Conservation (phyloP, 2,113 vertebrate genomes). For the Paedocypris sp. region DNA sequence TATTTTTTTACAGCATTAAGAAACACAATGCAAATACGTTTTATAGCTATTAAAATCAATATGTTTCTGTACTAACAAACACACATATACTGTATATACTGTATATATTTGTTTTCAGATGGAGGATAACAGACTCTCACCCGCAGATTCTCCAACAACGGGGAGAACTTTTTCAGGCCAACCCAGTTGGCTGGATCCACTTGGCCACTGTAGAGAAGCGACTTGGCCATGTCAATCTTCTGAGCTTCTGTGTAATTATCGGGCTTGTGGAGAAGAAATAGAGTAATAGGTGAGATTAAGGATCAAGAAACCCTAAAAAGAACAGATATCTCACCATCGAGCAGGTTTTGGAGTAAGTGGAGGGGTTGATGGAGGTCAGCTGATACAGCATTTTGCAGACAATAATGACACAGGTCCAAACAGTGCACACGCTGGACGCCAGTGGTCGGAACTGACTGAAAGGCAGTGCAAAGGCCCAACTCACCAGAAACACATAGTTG, state of each 20-base stretch:
- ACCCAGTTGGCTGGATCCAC: slow-evolving; percentile 89
- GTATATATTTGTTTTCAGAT: no score
- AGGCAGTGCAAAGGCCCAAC: slow-evolving; percentile 92
- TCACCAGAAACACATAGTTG: slow-evolving; percentile 80
- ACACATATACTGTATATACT: no score
- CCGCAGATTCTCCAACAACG: slow-evolving; percentile 80
- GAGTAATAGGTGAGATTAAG: not conserved
- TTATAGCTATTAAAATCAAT: no score
- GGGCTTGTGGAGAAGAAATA: slow-evolving; percentile 35
- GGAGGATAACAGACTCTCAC: slow-evolving; percentile 62
- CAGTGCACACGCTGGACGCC: slow-evolving; percentile 87
- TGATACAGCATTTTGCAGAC: slow-evolving; percentile 99
- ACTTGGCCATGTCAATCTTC: slow-evolving; percentile 49
- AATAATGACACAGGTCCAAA: slow-evolving; percentile 94
- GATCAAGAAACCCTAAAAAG: not conserved
- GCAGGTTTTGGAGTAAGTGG: slow-evolving; percentile 72
- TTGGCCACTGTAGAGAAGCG: slow-evolving; percentile 65
- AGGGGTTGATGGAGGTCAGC: slow-evolving; percentile 75
- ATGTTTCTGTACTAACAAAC: no score
- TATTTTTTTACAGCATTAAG: no score
- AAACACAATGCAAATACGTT: no score
- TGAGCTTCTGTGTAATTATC: slow-evolving; percentile 37
- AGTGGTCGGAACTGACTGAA: slow-evolving; percentile 83
- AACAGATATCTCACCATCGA: slow-evolving; percentile 54
- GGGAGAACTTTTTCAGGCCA: slow-evolving; percentile 71